Evolutionary conservation across 2,888 invertebrate genomes (phyloP), one percentile per base, ranked within the genome.

Genomic region (Alcis repandata): DNA sequence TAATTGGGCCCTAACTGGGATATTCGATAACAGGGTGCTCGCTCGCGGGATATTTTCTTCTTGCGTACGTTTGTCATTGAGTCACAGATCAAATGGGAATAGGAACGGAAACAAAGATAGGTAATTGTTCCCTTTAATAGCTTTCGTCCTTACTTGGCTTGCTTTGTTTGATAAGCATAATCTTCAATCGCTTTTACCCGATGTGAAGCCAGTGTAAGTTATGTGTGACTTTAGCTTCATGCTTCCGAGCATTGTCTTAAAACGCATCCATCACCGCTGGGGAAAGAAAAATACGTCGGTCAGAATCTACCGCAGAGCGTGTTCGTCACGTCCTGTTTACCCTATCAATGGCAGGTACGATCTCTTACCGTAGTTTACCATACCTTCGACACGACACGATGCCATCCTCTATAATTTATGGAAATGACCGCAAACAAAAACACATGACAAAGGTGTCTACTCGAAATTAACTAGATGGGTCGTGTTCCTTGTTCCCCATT

Each of bases 361-460:
- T 78, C 78, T 76, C 73, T 70, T 68, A 70, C 67, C 64, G 67
- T 67, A 63, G 63, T 67, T 64, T 67, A 71, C 69, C 59, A 71
- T 75, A 71, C 70, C 72, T 73, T 77, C 73, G 78, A 82, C 80
- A 83, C 79, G 79, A 77, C 82, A 79, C 82, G 79, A 79, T 79
- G 78, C 84, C 85, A 82, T 88, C 89, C 87, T 85, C 84, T 83
- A 80, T 91, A 92, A 92, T 92, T 92, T 93, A 93, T 93, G 92
- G 90, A 91, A 91, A 92, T 91, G 86, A 85, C 90, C 88, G 85
- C 87, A 82, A 88, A 92, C 92, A 92, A 92, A 91, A 91, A 91
- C 89, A 91, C 89, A 84, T 83, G 86, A 92, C 92, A 91, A 91
- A 90, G 91, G 92, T 93, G 92, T 92, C 90, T 91, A 92, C 90